Evolutionary conservation across 2,113 vertebrate species (phyloP).

Genomic region (Phylloscopus trochilus): DNA sequence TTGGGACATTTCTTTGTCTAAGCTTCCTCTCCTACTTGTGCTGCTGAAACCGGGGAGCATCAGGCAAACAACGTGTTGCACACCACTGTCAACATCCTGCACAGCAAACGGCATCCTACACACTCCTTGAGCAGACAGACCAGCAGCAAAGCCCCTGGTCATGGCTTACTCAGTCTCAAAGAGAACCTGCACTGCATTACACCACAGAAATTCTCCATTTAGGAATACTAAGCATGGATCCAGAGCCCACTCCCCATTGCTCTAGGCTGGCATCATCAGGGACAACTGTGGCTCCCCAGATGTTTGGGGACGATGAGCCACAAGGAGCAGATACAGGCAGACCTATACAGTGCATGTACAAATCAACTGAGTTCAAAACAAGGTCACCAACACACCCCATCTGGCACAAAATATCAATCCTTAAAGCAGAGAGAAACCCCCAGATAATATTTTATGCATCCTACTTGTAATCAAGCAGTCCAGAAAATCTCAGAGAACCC

Average conservation of each 20-base stretch:
- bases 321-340: not conserved
- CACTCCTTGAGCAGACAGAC: accelerated
- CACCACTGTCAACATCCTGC: not conserved
- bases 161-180: not conserved
- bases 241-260: not conserved
- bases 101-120: not conserved
- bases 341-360: not conserved
- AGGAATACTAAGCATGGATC: not conserved
- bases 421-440: not conserved
- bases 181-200: not conserved
- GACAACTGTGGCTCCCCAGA: accelerated
- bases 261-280: not conserved
- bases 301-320: accelerated
- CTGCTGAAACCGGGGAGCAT: not conserved
- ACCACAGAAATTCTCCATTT: not conserved
- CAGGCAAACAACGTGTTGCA: accelerated
- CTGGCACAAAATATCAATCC: accelerated
- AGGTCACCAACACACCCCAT: not conserved
- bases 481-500: not conserved
- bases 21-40: not conserved
- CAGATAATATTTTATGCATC: not conserved
- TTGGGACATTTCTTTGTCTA: slow-evolving; percentile 9
- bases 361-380: not conserved
- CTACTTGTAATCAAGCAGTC: not conserved
- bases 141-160: not conserved